Base-by-base conservation (phyloP, 1,140 invertebrate genomes). In the Euschistus heros region DNA sequence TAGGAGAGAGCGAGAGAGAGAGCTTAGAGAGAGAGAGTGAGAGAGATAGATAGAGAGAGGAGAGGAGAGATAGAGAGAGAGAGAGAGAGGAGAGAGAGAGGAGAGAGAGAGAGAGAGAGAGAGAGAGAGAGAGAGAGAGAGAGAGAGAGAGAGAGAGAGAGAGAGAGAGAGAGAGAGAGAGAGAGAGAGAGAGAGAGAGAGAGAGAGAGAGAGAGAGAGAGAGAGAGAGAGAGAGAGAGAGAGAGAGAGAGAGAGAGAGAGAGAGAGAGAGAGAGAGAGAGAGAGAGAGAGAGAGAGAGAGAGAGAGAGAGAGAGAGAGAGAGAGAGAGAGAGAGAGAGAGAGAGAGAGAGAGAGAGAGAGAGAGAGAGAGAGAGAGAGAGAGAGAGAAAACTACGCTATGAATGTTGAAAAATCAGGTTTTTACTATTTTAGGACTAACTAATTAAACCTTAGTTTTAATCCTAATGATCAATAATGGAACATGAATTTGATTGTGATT, bases 71-170 rank as follows among this genome's bases (percentile, higher is more conserved):
- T 8, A 44, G 42, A 44, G 42, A 18, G 18, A 18, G 18, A 18
- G 8, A 18, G 18, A 18, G 18, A 8, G 8, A 18, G 18, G 20
- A 54, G 15, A 54, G 15, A 15, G 20, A 54, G 20, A 54, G 20
- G 18, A 18, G 18, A 18, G 18, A 18, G 18, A 8, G 52, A 54
- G 52, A 54, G 52, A 54, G 52, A 54, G 52, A 54, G 52, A 54
- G 52, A 54, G 52, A 54, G 52, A 54, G 52, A 54, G 52, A 54
- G 52, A 54, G 52, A 54, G 52, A 54, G 52, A 54, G 52, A 54
- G 52, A 54, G 52, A 54, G 52, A 54, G 52, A 54, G 52, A 54
- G 52, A 54, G 52, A 54, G 52, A 54, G 52, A 54, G 52, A 54
- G 52, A 54, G 52, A 54, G 52, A n/a, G 52, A 54, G 52, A 54